Conservation (phyloP, 2,888 invertebrate species). For the Alsophila aescularia region DNA sequence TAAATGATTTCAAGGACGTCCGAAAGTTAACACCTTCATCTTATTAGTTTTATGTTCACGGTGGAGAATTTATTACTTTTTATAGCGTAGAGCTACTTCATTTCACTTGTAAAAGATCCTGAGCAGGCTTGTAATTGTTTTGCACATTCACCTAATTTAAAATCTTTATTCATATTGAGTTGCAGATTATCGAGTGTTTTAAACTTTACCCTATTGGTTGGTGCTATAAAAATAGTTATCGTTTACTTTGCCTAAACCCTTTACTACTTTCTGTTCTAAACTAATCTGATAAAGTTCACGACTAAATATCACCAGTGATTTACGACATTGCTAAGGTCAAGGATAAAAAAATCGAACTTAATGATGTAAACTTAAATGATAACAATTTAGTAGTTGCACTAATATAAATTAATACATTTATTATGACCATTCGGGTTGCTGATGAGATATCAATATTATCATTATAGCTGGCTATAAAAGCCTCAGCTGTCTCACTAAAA, state of each 20-base stretch:
- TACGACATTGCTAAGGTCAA: constrained; percentile 6
- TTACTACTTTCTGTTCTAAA: not conserved
- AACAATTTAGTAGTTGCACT: not conserved
- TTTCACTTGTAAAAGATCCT: not conserved
- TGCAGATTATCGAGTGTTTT: not conserved
- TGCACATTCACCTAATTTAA: not conserved
- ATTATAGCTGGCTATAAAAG: constrained; percentile 11
- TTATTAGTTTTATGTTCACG: not conserved
- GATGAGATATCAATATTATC: constrained; percentile 4
- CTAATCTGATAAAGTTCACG: constrained; percentile 11
- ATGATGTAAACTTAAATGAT: not conserved
- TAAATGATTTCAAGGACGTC: constrained; percentile 17
- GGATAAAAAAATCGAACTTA: not conserved
- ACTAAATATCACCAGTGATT: constrained; percentile 13
- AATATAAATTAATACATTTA: not conserved
- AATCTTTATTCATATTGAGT: not conserved
- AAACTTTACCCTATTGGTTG: not conserved
- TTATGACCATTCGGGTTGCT: constrained; percentile 8
- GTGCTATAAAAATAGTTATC: too few species aligned
- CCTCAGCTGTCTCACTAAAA: not conserved
- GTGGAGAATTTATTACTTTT: not conserved
- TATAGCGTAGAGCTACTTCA: not conserved
- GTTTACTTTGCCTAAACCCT: too few species aligned
- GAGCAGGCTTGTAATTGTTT: not conserved
- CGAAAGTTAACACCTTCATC: constrained; percentile 19